A percentile compares a stretch with the other conserved stretches of the same genome.
These are phyloP conservation scores for Lates japonicus DNA, from an alignment of 2,797 vertebrate species.

Conservation along the genomic window DNA sequence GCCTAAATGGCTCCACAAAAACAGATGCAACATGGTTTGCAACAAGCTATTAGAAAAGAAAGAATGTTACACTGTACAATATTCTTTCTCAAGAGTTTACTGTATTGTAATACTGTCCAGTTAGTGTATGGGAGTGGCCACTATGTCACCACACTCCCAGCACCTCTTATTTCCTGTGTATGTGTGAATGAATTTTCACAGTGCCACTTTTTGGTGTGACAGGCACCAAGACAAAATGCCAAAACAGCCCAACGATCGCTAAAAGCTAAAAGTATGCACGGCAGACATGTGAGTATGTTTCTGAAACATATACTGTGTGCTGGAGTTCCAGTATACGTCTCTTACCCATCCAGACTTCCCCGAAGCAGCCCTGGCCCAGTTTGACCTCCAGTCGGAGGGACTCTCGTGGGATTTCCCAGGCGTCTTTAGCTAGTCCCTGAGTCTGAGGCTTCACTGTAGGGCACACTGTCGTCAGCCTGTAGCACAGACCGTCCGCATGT, in stretches of 20 bases:
- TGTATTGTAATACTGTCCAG: neutral
- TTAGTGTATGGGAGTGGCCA: neutral
- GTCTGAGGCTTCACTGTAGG: slow-evolving; percentile 99
- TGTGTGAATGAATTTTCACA: too few species aligned
- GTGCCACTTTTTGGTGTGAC: too few species aligned
- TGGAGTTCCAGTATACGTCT: neutral
- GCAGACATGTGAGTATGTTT: neutral
- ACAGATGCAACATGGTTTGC: neutral
- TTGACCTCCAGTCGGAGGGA: slow-evolving; percentile 96
- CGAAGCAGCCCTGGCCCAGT: slow-evolving; percentile 98
- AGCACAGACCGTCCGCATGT: slow-evolving; percentile 96
- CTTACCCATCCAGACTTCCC: slow-evolving; percentile 99
- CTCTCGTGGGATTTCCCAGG: slow-evolving; percentile 98
- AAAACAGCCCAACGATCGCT: neutral
- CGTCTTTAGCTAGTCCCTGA: slow-evolving; percentile 97
- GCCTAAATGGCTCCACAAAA: neutral
- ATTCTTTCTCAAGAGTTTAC: neutral
- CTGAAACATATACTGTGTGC: neutral
- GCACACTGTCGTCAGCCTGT: slow-evolving; percentile 95
- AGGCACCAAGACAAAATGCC: neutral
- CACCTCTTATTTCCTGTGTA: too few species aligned
- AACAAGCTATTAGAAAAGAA: neutral
- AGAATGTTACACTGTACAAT: too few species aligned
- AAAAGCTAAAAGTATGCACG: neutral
- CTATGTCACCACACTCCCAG: neutral